Evolutionary conservation across 2,797 vertebrate species (phyloP).

Genomic region (Gambusia yucatana): DNA sequence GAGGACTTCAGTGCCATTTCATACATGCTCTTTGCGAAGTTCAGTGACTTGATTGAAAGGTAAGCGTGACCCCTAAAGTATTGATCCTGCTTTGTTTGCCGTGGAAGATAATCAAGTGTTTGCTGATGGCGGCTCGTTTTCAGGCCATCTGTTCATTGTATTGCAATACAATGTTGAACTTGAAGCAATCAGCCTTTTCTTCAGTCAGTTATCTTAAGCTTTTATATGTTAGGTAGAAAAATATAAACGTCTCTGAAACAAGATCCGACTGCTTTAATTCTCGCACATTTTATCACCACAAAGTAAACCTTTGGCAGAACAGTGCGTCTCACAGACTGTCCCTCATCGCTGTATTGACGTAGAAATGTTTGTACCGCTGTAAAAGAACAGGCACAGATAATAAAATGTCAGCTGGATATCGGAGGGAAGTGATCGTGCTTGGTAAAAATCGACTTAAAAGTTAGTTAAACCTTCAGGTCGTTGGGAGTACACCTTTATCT

Average conservation of each 20-base stretch:
- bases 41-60: conserved; percentile 87
- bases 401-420: neutral
- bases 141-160: neutral
- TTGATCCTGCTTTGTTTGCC: neutral
- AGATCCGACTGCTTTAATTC: neutral
- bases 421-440: neutral
- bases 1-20: conserved; percentile 96
- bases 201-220: neutral
- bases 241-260: neutral
- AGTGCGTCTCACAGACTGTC: neutral
- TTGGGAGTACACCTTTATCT: neutral
- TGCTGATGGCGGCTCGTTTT: neutral
- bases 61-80: conserved; percentile 48
- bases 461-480: neutral
- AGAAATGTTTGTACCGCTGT: neutral
- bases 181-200: neutral
- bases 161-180: neutral
- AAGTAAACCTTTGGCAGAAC: neutral
- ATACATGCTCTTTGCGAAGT: conserved; percentile 94
- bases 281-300: neutral
- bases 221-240: neutral
- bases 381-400: neutral
- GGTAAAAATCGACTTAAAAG: neutral
- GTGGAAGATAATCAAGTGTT: neutral
- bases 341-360: neutral